Evolutionary conservation across 2,797 vertebrate species (phyloP).

Genomic region (Triplophysa yarkandensis): DNA sequence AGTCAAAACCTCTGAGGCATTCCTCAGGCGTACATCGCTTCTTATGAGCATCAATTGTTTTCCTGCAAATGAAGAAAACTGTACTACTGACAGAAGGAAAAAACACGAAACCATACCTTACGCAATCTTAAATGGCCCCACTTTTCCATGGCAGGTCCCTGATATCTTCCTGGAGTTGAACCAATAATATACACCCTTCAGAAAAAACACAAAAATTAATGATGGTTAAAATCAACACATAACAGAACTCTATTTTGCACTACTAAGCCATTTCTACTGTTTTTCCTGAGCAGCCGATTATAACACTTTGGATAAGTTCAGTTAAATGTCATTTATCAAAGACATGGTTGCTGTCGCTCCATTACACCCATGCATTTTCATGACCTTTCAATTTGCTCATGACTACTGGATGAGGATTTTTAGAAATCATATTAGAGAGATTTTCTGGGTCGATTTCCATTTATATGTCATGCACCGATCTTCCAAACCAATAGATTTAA

Average conservation of each 20-base stretch:
- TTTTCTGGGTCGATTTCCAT: background rate
- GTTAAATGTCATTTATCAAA: background rate
- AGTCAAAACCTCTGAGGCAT: slow-evolving; percentile 7
- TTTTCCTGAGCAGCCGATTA: background rate
- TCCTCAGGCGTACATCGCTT: background rate
- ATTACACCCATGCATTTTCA: background rate
- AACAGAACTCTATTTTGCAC: background rate
- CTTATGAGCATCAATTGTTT: slow-evolving; percentile 10
- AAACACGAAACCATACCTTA: slow-evolving; percentile 78
- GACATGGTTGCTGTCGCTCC: background rate
- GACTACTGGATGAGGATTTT: background rate
- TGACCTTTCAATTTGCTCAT: background rate
- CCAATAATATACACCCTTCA: slow-evolving; percentile 88
- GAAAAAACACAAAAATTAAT: background rate
- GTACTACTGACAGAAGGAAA: background rate
- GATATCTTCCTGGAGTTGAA: slow-evolving; percentile 92
- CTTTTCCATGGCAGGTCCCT: slow-evolving; percentile 87
- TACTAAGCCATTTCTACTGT: background rate
- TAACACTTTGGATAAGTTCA: background rate
- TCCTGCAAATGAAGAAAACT: background rate
- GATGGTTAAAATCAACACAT: too few relatives aligned
- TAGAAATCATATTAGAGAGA: slow-evolving; percentile 4
- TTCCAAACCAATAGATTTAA: background rate
- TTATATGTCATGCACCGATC: background rate
- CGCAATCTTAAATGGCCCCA: slow-evolving; percentile 95